These are phyloP conservation scores for Umimayanthus kanabou DNA, from an alignment of 92 coral and sea anemone genomes.

Conservation along the genomic window DNA sequence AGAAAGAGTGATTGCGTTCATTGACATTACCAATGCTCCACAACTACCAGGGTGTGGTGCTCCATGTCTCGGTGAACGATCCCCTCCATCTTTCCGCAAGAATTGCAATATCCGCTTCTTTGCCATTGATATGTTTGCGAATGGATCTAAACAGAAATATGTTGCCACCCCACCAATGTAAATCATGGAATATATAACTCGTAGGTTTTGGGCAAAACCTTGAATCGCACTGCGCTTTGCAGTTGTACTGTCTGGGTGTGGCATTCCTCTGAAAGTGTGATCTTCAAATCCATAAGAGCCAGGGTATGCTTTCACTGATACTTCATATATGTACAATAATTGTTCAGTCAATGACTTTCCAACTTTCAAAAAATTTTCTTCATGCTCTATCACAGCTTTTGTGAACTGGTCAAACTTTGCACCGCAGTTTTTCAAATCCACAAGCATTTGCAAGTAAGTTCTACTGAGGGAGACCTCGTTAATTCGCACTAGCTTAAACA, in stretches of 20 bases:
- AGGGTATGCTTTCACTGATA: not conserved
- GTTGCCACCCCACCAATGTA: not conserved
- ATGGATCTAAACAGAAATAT: conserved; percentile 12
- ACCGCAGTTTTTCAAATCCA: not conserved
- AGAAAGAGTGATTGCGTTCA: not conserved
- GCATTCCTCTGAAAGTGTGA: not conserved
- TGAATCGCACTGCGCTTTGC: not conserved
- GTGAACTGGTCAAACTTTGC: not conserved
- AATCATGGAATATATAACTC: not conserved
- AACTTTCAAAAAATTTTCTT: not conserved
- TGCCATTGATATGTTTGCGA: not conserved
- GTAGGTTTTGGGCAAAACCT: not conserved
- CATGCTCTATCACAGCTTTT: conserved; percentile 8
- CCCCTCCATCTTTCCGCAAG: not conserved
- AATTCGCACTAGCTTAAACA: conserved; percentile 14
- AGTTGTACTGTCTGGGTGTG: conserved; percentile 4
- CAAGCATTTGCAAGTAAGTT: not conserved
- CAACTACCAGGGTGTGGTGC: not conserved
- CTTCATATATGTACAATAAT: not conserved
- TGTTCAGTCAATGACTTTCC: not conserved
- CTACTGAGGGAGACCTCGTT: not conserved
- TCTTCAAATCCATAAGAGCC: not conserved
- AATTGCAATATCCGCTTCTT: not conserved
- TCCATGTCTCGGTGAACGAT: not conserved
- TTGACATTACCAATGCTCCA: not conserved